Conservation (phyloP, 2,888 invertebrate genomes). For the Thereva nobilitata region DNA sequence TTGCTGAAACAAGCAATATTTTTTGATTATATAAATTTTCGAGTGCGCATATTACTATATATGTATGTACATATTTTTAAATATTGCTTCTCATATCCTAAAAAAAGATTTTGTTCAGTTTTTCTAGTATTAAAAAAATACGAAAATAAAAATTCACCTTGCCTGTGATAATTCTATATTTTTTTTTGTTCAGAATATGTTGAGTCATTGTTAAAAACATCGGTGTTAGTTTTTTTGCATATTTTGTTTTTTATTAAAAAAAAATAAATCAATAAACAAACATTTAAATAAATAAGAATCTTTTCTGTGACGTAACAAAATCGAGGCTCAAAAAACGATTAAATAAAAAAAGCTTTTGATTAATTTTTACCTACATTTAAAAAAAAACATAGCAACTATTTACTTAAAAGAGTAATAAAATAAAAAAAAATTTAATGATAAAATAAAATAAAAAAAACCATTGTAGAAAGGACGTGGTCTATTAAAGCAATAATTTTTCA, state of each 20-base stretch:
- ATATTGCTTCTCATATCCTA: conserved; percentile 37
- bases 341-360: conserved; percentile 27
- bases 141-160: conserved; percentile 58
- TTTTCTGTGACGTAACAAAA: conserved; percentile 32
- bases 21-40: no score
- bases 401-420: background rate
- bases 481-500: conserved; percentile 27
- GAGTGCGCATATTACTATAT: background rate
- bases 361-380: conserved; percentile 5
- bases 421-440: conserved; percentile 2
- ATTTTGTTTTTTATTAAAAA: no score
- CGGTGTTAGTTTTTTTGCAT: conserved; percentile 23
- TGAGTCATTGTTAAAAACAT: conserved; percentile 34
- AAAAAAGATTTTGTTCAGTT: no score
- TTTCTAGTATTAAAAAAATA: conserved; percentile 43
- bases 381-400: background rate
- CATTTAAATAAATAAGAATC: conserved; percentile 6
- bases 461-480: background rate
- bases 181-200: conserved; percentile 45
- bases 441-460: conserved; percentile 1
- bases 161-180: conserved; percentile 74
- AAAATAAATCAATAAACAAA: no score
- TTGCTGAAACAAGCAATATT: no score
- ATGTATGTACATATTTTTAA: conserved; percentile 15
- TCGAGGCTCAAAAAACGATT: conserved; percentile 37